Percentiles rank a stretch among this genome's conserved stretches.
Conservation (phyloP, 1,140 invertebrate species). For the Pomacea maculata region DNA sequence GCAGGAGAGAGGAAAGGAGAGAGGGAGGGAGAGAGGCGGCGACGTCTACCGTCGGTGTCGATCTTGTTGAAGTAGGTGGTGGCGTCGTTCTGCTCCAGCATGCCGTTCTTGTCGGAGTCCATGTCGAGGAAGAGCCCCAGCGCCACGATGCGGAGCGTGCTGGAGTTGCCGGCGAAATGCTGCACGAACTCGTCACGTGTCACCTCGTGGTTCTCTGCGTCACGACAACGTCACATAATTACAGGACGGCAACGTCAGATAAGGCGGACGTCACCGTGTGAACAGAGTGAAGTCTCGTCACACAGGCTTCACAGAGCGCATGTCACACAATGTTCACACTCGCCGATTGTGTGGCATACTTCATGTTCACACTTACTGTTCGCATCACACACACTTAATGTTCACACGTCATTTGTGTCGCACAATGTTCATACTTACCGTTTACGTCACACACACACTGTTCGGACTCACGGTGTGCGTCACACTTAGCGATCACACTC, state of each 20-base stretch:
- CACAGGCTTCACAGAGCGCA: neutral
- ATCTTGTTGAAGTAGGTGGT: slow-evolving; percentile 34
- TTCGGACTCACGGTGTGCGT: no score
- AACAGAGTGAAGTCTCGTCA: neutral
- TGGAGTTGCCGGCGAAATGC: slow-evolving; percentile 24
- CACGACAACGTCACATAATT: neutral
- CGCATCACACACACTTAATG: neutral
- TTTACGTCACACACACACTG: neutral
- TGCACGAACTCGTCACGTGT: slow-evolving; percentile 27
- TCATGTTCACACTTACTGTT: neutral
- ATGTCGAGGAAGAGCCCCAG: slow-evolving; percentile 33
- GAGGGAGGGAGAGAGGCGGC: no score
- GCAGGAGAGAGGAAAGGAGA: no score
- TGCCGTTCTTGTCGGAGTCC: slow-evolving; percentile 31
- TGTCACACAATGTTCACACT: neutral
- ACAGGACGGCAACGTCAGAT: neutral
- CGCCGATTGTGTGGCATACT: neutral
- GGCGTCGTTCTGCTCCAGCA: slow-evolving; percentile 24
- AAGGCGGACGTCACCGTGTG: neutral
- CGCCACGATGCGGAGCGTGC: slow-evolving; percentile 23
- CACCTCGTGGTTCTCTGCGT: slow-evolving; percentile 25
- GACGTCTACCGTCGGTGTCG: slow-evolving; percentile 27
- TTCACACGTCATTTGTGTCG: no score
- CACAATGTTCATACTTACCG: no score
- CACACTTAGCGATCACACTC: no score